Evolutionary conservation across 2,797 vertebrate genomes (phyloP).

Genomic region (Sebastes aleutianus): DNA sequence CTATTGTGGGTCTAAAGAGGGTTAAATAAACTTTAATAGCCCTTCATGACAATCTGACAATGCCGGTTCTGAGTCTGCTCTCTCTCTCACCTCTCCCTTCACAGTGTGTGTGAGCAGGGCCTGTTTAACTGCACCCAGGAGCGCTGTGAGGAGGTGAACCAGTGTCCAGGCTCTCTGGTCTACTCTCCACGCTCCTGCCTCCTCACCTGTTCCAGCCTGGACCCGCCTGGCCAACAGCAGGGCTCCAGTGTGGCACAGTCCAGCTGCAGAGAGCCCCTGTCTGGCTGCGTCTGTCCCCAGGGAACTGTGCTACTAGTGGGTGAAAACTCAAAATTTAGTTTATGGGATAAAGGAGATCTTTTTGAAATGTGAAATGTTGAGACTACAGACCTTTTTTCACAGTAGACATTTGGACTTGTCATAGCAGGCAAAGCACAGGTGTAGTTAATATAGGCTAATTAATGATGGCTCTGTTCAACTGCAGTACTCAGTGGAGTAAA

Average conservation of each 20-base stretch:
- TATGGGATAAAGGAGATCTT: neutral
- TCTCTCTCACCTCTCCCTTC: neutral
- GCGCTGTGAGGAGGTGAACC: conserved; percentile 73
- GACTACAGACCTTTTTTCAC: neutral
- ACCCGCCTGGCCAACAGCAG: conserved; percentile 65
- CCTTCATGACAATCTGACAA: neutral
- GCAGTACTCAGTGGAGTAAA: neutral
- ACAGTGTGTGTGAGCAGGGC: conserved; percentile 82
- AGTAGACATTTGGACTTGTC: neutral
- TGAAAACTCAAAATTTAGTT: neutral
- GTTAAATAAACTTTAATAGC: neutral
- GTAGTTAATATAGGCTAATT: neutral
- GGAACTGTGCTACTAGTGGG: conserved; percentile 87
- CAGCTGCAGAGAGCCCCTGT: conserved; percentile 77
- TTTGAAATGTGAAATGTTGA: neutral
- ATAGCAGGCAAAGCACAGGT: neutral
- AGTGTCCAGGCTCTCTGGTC: conserved; percentile 85
- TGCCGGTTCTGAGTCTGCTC: neutral
- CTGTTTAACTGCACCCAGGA: conserved; percentile 83
- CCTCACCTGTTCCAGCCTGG: conserved; percentile 84
- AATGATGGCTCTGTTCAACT: neutral
- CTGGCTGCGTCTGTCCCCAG: conserved; percentile 88
- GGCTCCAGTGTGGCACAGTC: conserved; percentile 40
- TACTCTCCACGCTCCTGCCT: conserved; percentile 86
- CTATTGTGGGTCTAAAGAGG: neutral